Evolutionary conservation across 2,797 vertebrate genomes (phyloP), one percentile per base, ranked within the genome.

Genomic region (Podarcis siculus): DNA sequence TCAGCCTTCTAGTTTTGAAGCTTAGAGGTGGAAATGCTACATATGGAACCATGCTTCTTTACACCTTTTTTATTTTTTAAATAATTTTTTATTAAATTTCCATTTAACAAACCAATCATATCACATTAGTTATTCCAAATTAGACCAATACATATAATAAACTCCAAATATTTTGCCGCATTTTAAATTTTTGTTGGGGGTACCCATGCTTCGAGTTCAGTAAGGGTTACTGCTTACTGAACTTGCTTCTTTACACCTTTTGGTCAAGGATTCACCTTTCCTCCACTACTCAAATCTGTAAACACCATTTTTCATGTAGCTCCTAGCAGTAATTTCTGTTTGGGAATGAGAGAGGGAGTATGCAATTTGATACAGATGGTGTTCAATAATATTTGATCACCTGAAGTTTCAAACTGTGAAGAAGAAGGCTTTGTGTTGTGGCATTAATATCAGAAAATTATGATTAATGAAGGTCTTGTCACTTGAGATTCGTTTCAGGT

Each of bases 401-500:
- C 91, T 91, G 58, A 0, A 12, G 93, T 95, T 96, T 95, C 91
- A 95, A 94, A 91, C 94, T 93, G 27, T 94, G 92, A 93, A 92
- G 91, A 95, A 94, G 92, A 96, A 94, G 93, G 90, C 85, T 95
- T 95, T 94, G 83, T 93, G 90, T 92, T 94, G 79, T 95, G 91
- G 86, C 71, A 78, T 94, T 95, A 95, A 92, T 96, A 90, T 88
- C 78, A 90, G 93, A 93, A 92, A 97, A 95, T 92, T 90, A 95
- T 96, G 96, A 97, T 97, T 97, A 97, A 97, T 96, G 96, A 96
- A 91, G 87, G 89, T 72, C 92, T 95, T 95, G 94, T 95, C 94
- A 92, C 93, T 95, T 97, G 93, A 94, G 93, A 97, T 97, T 96
- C 88, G 93, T 93, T 95, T 96, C 95, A 95, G 94, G 94, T 96